These are phyloP conservation scores for Antennarius maculatus DNA, from an alignment of 2,797 vertebrate genomes.

Conservation along the genomic window DNA sequence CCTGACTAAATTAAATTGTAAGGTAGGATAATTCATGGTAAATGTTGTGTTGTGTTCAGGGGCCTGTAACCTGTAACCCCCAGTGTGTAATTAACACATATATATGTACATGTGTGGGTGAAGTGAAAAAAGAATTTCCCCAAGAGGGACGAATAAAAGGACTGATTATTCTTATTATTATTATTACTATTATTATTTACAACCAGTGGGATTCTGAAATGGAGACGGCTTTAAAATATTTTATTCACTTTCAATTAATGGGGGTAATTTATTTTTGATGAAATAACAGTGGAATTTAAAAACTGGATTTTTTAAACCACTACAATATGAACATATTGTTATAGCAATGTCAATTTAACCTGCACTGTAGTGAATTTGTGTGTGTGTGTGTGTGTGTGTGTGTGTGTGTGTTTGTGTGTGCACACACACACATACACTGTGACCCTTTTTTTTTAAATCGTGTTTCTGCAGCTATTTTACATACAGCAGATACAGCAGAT, in stretches of 20 bases:
- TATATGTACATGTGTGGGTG: no score
- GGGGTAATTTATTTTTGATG: conserved; percentile 4
- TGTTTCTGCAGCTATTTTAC: neutral
- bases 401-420: neutral
- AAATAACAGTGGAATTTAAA: neutral
- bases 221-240: neutral
- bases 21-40: neutral
- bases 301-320: neutral
- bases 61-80: no score
- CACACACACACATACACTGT: no score
- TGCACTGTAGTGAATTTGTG: neutral
- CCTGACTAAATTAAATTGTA: neutral
- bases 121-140: no score
- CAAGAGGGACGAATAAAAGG: no score
- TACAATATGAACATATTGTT: neutral
- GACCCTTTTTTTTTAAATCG: no score
- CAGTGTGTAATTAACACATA: no score
- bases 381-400: neutral
- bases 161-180: no score
- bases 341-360: neutral
- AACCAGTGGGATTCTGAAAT: neutral
- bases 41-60: no score
- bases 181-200: no score
- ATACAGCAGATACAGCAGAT: neutral
- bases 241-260: conserved; percentile 5